A percentile compares a stretch with the other conserved stretches of the same genome.
Conservation (phyloP, 2,797 vertebrate species). For the Sciaenops ocellatus region DNA sequence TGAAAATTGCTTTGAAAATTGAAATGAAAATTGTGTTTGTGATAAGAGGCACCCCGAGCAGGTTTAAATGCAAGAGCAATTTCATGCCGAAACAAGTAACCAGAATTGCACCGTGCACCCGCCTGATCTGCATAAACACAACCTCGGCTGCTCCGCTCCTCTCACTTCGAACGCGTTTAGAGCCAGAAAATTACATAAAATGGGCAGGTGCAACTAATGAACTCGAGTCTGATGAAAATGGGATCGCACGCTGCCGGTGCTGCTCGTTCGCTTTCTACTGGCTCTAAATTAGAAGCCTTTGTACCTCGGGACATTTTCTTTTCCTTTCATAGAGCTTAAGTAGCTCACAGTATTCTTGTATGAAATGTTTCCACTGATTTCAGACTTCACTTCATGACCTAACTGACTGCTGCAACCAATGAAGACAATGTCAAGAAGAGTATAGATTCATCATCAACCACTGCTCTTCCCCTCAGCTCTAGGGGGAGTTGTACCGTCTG, state of each 20-base stretch:
- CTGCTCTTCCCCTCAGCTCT: no score
- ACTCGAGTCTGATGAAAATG: not conserved
- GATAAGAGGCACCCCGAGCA: constrained; percentile 9
- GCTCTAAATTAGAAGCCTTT: not conserved
- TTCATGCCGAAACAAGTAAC: constrained; percentile 39
- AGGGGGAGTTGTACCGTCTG: no score
- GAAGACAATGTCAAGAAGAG: no score
- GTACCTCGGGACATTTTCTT: not conserved
- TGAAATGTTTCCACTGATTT: not conserved
- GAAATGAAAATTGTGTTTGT: constrained; percentile 23
- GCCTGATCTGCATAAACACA: constrained; percentile 36
- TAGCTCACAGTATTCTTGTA: not conserved
- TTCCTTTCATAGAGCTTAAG: not conserved
- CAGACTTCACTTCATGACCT: not conserved
- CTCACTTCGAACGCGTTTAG: not conserved
- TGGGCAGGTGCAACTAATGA: constrained; percentile 2
- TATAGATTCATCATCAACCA: no score
- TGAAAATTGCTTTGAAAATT: constrained; percentile 27
- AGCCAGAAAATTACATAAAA: constrained; percentile 21
- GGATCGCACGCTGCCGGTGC: not conserved
- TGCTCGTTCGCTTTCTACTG: not conserved
- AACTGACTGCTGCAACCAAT: not conserved
- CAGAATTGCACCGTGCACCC: constrained; percentile 5
- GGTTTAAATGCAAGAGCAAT: constrained; percentile 16
- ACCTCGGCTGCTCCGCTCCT: constrained; percentile 17